Percentiles rank a stretch among this genome's conserved stretches.
Conservation (phyloP, 2,113 vertebrate genomes). For the Abramis brama region DNA sequence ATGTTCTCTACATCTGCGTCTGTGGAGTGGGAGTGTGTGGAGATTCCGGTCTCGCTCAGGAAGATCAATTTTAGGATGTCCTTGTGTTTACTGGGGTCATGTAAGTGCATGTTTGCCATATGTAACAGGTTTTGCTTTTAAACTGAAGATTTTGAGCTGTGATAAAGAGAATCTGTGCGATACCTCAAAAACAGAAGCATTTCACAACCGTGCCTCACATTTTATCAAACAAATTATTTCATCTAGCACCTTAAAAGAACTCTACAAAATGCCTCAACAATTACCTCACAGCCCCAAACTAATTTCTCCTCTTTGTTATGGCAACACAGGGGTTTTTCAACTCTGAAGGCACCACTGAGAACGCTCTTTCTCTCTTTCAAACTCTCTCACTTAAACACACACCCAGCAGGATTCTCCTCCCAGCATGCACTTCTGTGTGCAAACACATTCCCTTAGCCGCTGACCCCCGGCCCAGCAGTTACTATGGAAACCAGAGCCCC, state of each 20-base stretch:
- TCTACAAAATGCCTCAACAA: conserved; percentile 40
- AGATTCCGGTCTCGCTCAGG: neutral
- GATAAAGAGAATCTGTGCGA: neutral
- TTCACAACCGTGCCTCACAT: neutral
- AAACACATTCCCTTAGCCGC: conserved; percentile 63
- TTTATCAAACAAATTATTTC: conserved; percentile 25
- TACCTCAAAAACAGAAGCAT: neutral
- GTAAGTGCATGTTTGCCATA: neutral
- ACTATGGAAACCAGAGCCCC: conserved; percentile 58
- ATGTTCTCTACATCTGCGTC: neutral
- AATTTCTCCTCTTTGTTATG: conserved; percentile 51
- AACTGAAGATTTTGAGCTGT: neutral
- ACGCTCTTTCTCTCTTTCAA: conserved; percentile 26
- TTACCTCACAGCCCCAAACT: conserved; percentile 37
- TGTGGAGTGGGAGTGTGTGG: conserved; percentile 2
- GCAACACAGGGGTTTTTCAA: conserved; percentile 37
- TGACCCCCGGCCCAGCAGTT: conserved; percentile 61
- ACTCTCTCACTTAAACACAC: conserved; percentile 53
- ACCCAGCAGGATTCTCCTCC: conserved; percentile 58
- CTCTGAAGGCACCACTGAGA: conserved; percentile 13
- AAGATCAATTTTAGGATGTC: neutral
- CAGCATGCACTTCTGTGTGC: conserved; percentile 64
- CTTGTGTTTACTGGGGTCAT: conserved; percentile 5
- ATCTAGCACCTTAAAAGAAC: conserved; percentile 33
- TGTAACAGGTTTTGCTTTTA: neutral